Evolutionary conservation across 2,888 invertebrate genomes (phyloP), one percentile per base, ranked within the genome.

Genomic region (Exocentrus adspersus): DNA sequence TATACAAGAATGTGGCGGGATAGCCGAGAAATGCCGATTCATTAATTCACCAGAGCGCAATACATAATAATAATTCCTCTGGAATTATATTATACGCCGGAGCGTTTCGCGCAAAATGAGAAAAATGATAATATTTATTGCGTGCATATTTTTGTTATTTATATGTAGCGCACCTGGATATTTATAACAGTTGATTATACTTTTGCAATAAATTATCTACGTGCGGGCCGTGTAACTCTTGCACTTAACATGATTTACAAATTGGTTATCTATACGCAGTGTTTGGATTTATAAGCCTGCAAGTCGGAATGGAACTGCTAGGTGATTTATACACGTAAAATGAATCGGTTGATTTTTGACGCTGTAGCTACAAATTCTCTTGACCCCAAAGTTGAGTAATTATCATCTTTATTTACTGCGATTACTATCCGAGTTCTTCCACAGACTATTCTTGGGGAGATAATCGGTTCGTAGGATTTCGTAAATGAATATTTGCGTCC

Each of bases 111-210:
- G 5, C n/a, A n/a, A n/a, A n/a, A n/a, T 2, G 1, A 6, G 17
- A 48, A 48, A 16, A 54, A 54, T 54, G 12, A 6, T 9, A 24
- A 30, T 54, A 54, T 43, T 43, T 54, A 54, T 54, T 43, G 24
- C 54, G 28, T 6, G 1, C 54, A 54, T 43, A 43, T 21, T 54
- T 45, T 54, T 19, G 28, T 54, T 54, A 54, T 24, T 54, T 54
- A 54, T 45, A 16, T 17, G 17, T 42, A 24, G 54, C 43, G 43
- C 54, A 54, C 43, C 54, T 43, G 54, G 54, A 42, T 42, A 12
- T 21, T n/a, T n/a, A n/a, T 14, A 42, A 21, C 28, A 21, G 43
- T 24, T 54, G 24, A 43, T 54, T 54, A 54, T 28, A 43, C 43
- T 54, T 54, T 14, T n/a, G n/a, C 21, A 54, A 43, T 54, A 41